Conservation (phyloP, 2,888 invertebrate species). For the Pasiphila rectangulata region DNA sequence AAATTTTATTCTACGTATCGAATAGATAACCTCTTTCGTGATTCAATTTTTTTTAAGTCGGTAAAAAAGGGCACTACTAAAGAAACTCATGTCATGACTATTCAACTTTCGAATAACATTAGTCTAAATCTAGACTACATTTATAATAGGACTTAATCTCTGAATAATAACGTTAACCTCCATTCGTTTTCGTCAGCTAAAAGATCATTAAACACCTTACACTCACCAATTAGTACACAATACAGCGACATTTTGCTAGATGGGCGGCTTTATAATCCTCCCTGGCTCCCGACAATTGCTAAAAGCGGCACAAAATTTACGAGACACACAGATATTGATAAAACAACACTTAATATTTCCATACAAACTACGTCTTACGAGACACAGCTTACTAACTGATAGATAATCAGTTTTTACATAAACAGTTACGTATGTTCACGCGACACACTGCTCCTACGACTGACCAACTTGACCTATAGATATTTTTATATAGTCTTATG, state of each 20-base stretch:
- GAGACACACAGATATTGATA: slow-evolving; percentile 38
- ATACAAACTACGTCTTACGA: background rate
- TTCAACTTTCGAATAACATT: no score
- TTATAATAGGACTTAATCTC: no score
- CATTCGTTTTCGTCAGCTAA: no score
- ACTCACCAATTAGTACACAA: slow-evolving; percentile 54
- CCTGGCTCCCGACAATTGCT: slow-evolving; percentile 45
- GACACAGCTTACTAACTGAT: background rate
- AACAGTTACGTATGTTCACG: background rate
- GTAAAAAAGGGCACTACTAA: no score
- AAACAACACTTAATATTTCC: background rate
- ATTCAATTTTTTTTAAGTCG: no score
- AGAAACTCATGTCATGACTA: no score
- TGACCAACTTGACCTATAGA: background rate
- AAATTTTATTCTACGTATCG: no score
- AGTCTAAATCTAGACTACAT: no score
- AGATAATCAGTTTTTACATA: background rate
- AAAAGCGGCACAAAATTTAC: slow-evolving; percentile 43
- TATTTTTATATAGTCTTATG: background rate
- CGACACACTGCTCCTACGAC: background rate
- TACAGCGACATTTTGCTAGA: slow-evolving; percentile 43
- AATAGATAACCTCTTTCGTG: no score
- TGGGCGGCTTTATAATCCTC: slow-evolving; percentile 46
- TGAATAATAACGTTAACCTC: no score
- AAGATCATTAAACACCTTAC: slow-evolving; percentile 31